Evolutionary conservation across 2,888 invertebrate species (phyloP).

Genomic region (Tenthredo scrophulariae): DNA sequence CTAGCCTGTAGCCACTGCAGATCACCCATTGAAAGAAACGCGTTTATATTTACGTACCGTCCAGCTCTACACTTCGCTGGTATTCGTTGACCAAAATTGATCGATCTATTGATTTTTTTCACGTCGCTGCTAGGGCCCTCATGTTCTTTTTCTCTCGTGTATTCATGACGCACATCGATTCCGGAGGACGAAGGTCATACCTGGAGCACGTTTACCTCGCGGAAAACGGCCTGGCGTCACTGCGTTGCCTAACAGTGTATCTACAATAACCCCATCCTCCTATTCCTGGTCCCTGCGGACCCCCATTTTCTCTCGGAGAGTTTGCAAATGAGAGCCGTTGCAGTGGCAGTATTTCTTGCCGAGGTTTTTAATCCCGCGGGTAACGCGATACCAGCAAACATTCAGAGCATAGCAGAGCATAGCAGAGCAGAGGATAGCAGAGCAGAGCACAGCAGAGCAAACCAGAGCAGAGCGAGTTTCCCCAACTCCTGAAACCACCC

Average conservation of each 20-base stretch:
- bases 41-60: slow-evolving; percentile 25
- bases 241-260: not conserved
- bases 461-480: slow-evolving; percentile 38
- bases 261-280: slow-evolving; percentile 7
- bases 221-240: not conserved
- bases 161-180: not conserved
- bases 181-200: not conserved
- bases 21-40: slow-evolving; percentile 28
- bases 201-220: not conserved
- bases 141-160: not conserved
- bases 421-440: slow-evolving; percentile 39
- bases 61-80: not conserved
- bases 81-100: not conserved
- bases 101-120: not conserved
- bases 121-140: not conserved
- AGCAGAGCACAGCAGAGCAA: slow-evolving; percentile 54
- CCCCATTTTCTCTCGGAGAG: slow-evolving; percentile 56
- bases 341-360: slow-evolving; percentile 72
- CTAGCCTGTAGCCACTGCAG: slow-evolving; percentile 14
- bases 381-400: slow-evolving; percentile 65
- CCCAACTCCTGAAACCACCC: slow-evolving; percentile 1
- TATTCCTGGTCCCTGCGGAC: not conserved
- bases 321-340: slow-evolving; percentile 74
- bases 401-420: slow-evolving; percentile 53
- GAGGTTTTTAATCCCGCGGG: slow-evolving; percentile 72